Conservation (phyloP, 2,888 invertebrate genomes). For the Melanostoma mellinum region DNA sequence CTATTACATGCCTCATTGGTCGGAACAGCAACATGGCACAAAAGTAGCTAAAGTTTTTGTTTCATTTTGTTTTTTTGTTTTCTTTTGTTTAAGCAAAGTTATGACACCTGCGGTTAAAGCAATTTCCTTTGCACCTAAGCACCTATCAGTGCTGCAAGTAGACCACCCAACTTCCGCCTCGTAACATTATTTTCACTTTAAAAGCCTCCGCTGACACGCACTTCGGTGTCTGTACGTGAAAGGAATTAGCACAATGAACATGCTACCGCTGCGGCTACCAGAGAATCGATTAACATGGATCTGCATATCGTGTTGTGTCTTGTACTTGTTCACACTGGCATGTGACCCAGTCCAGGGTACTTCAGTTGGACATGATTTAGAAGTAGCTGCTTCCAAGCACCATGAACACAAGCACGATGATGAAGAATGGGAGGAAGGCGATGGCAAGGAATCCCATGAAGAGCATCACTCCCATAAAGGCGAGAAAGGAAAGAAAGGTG, state of each 20-base stretch:
- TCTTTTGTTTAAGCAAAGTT: constrained; percentile 23
- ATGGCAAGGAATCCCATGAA: constrained; percentile 86
- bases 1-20: constrained; percentile 41
- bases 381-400: constrained; percentile 79
- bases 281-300: constrained; percentile 72
- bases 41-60: constrained; percentile 5
- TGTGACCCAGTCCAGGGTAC: constrained; percentile 59
- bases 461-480: constrained; percentile 87
- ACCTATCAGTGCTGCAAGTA: constrained; percentile 17
- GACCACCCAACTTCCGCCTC: constrained; percentile 46
- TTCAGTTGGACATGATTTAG: constrained; percentile 76
- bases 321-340: constrained; percentile 68
- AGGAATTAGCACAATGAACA: constrained; percentile 66
- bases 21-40: constrained; percentile 44
- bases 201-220: constrained; percentile 64
- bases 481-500: constrained; percentile 88
- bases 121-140: constrained; percentile 52
- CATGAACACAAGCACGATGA: constrained; percentile 76
- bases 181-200: constrained; percentile 56
- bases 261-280: constrained; percentile 64
- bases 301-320: constrained; percentile 71
- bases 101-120: constrained; percentile 68
- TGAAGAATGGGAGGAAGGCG: constrained; percentile 83
- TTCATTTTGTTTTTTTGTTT: background rate
- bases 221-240: constrained; percentile 60